Evolutionary conservation across 2,113 vertebrate genomes (phyloP), one percentile per base, ranked within the genome.

Genomic region (Tachycineta bicolor): DNA sequence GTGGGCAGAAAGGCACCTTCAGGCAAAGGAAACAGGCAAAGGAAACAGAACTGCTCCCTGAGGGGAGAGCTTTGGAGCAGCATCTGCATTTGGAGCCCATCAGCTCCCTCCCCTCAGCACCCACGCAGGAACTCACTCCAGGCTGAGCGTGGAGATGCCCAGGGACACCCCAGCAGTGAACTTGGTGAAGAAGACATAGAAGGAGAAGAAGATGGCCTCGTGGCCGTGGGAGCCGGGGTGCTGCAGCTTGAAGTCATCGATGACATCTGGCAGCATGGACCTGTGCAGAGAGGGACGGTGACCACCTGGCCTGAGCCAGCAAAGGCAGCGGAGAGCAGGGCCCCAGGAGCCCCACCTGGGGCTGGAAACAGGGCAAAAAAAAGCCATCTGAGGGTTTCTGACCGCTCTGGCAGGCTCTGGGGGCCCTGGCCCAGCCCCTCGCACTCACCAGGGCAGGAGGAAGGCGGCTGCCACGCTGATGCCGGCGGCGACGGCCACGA

Each of bases 111-210:
- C n/a, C 55, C 31, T 33, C 15, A 3, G 53, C 15, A 41, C 55
- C 46, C 56, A 5, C 0, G 3, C 44, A 53, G 46, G 29, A 39
- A 98, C 98, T 98, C 95, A 99, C 99, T 99, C 98, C 37, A 99
- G 97, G 96, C 99, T 99, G 93, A 99, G 98, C 0, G 99, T 99
- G 47, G 99, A 99, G 95, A 99, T 96, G 43, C 99, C 99, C 82
- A 99, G 96, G 4, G 99, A 99, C 13, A 99, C 94, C 4, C 99
- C 99, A 3, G 99, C 99, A 21, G 99, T 98, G 25, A 99, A 99
- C 93, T 99, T 99, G 94, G 98, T 98, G 93, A 99, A 99, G 98
- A 99, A 99, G 83, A 99, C 99, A 0, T 99, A 99, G 96, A 99
- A 99, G 49, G 99, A 99, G 97, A 99, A 99, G 97, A 99, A 99